phyloP scores from a whole-genome alignment of 2,888 invertebrate species.

The Drosophila demipolita region DNA sequence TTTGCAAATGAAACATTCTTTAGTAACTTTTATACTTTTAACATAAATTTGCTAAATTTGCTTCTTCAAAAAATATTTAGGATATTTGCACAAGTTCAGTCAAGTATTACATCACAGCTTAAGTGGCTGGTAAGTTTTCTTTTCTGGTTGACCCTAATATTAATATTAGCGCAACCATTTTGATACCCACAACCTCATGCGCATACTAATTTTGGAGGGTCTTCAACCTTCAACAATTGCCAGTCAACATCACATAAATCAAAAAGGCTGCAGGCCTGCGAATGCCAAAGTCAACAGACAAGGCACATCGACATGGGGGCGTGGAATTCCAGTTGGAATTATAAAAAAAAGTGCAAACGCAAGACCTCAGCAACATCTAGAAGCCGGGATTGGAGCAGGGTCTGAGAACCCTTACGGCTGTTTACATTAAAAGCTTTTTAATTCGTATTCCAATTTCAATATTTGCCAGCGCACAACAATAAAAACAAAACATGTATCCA shows the following conservation, averaged over 20 bases:
- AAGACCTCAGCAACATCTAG: slow-evolving; percentile 6
- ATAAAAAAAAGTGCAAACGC: slow-evolving; percentile 25
- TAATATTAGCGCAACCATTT: slow-evolving; percentile 1
- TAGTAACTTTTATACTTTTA: not conserved
- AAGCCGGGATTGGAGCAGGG: not conserved
- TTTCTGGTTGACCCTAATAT: not conserved
- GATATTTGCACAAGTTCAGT: not conserved
- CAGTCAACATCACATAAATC: slow-evolving; percentile 24
- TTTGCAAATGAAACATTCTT: not conserved
- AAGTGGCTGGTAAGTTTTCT: not conserved
- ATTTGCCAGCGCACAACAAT: slow-evolving; percentile 74
- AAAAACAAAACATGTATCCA: slow-evolving; percentile 59
- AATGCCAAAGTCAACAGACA: slow-evolving; percentile 60
- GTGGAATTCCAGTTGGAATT: slow-evolving; percentile 39
- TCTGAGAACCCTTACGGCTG: slow-evolving; percentile 51
- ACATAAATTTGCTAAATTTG: not conserved
- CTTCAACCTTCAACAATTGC: slow-evolving; percentile 1
- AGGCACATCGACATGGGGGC: slow-evolving; percentile 43
- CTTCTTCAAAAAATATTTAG: not conserved
- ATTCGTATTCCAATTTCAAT: slow-evolving; percentile 80
- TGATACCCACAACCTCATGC: slow-evolving; percentile 1
- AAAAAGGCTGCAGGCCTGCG: slow-evolving; percentile 38
- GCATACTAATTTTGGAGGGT: slow-evolving; percentile 10
- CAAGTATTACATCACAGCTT: not conserved
- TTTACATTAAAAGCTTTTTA: slow-evolving; percentile 79